Conservation (phyloP, 2,113 vertebrate genomes). For the Bufo bufo region DNA sequence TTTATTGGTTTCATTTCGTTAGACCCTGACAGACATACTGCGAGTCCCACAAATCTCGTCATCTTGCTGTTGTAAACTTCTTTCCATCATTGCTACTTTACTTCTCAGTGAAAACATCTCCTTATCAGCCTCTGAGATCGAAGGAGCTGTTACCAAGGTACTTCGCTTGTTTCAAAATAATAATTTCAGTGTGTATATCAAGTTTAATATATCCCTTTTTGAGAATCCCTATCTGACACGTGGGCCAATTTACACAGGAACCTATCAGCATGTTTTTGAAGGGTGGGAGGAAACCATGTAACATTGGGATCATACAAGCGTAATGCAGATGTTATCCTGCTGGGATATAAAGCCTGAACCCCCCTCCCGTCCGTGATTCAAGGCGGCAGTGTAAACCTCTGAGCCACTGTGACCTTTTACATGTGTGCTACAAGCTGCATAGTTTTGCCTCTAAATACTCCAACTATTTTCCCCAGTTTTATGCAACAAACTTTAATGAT, state of each 20-base stretch:
- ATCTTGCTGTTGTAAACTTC: slow-evolving; percentile 77
- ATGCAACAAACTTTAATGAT: background rate
- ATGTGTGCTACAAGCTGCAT: background rate
- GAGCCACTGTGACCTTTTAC: background rate
- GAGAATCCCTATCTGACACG: too few relatives aligned
- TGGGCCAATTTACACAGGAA: too few relatives aligned
- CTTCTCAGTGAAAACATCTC: slow-evolving; percentile 81
- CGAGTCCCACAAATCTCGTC: slow-evolving; percentile 69
- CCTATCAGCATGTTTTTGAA: too few relatives aligned
- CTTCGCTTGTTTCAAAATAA: background rate
- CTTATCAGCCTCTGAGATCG: slow-evolving; percentile 75
- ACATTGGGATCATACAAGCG: too few relatives aligned
- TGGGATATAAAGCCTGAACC: background rate
- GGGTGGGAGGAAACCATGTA: too few relatives aligned
- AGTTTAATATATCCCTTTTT: too few relatives aligned
- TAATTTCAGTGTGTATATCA: background rate
- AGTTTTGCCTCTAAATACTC: background rate
- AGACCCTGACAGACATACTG: slow-evolving; percentile 79
- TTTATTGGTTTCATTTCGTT: slow-evolving; percentile 36
- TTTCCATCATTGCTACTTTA: slow-evolving; percentile 82
- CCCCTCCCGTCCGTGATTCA: too few relatives aligned
- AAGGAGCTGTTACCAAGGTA: slow-evolving; percentile 83
- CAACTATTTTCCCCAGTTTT: background rate
- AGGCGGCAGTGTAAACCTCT: too few relatives aligned
- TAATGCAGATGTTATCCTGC: background rate